Evolutionary conservation across 2,888 invertebrate genomes (phyloP).

Genomic region (Liodrosophila aerea): DNA sequence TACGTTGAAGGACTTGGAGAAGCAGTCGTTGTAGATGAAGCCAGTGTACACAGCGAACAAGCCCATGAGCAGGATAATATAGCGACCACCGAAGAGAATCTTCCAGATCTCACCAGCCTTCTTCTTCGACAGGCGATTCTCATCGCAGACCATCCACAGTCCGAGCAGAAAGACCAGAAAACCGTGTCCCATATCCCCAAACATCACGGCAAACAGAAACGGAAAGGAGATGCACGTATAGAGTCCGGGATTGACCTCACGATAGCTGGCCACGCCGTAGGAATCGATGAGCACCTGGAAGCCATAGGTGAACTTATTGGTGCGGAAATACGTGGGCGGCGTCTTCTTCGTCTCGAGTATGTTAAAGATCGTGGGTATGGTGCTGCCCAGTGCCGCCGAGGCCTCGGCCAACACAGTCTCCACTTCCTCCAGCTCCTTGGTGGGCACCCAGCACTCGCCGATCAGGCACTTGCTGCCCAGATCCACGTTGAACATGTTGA

Average conservation of each 20-base stretch:
- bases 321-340: slow-evolving; percentile 95
- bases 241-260: slow-evolving; percentile 94
- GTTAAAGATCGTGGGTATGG: slow-evolving; percentile 95
- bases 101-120: slow-evolving; percentile 94
- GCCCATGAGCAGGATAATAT: slow-evolving; percentile 98
- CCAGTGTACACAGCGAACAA: slow-evolving; percentile 98
- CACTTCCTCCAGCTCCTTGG: slow-evolving; percentile 87
- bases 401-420: slow-evolving; percentile 91
- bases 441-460: slow-evolving; percentile 94
- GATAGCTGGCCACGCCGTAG: slow-evolving; percentile 95
- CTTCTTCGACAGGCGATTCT: slow-evolving; percentile 88
- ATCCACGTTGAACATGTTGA: slow-evolving; percentile 95
- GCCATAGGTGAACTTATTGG: slow-evolving; percentile 95
- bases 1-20: slow-evolving; percentile 96
- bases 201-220: slow-evolving; percentile 97
- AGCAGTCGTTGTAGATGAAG: slow-evolving; percentile 97
- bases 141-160: slow-evolving; percentile 90
- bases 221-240: slow-evolving; percentile 96
- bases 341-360: slow-evolving; percentile 90
- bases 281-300: slow-evolving; percentile 96
- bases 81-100: slow-evolving; percentile 98
- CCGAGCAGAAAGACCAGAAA: slow-evolving; percentile 92
- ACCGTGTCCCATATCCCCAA: slow-evolving; percentile 96
- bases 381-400: slow-evolving; percentile 91
- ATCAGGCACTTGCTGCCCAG: slow-evolving; percentile 94